A percentile compares a stretch with the other conserved stretches of the same genome.
These are phyloP conservation scores for Alligator mississippiensis DNA, from an alignment of 2,113 vertebrate species.

Conservation along the genomic window DNA sequence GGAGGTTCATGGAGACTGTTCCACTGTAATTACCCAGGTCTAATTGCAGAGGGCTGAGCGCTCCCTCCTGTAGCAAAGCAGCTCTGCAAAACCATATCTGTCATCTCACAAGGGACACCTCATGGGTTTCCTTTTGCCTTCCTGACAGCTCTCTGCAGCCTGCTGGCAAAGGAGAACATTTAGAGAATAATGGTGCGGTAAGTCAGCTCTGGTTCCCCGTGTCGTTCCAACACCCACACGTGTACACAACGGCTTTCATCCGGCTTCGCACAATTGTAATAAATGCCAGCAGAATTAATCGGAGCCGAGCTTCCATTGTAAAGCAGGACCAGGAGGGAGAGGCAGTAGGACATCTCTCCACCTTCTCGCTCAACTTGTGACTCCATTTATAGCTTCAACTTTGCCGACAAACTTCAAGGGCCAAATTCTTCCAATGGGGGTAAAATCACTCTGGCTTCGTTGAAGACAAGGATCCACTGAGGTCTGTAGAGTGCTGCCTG, in stretches of 20 bases:
- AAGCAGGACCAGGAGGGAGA: not conserved
- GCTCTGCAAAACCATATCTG: not conserved
- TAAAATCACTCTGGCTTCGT: rapidly evolving
- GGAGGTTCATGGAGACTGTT: not conserved
- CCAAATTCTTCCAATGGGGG: rapidly evolving
- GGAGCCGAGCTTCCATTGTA: not conserved
- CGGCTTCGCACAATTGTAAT: not conserved
- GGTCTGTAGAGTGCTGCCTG: rapidly evolving
- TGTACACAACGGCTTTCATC: not conserved
- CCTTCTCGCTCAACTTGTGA: not conserved
- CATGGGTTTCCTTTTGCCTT: not conserved
- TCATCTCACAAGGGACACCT: not conserved
- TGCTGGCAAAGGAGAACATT: not conserved
- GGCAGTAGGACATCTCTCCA: not conserved
- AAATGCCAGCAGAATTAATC: not conserved
- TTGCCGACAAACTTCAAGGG: not conserved
- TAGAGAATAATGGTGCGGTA: not conserved
- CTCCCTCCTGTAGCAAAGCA: not conserved
- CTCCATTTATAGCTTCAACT: not conserved
- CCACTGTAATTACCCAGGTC: not conserved
- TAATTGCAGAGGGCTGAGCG: not conserved
- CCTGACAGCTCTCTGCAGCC: not conserved
- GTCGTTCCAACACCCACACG: not conserved
- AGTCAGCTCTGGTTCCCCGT: not conserved
- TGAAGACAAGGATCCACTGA: not conserved